Evolutionary conservation across 2,113 vertebrate genomes (phyloP).

Genomic region (Heloderma charlesbogerti): DNA sequence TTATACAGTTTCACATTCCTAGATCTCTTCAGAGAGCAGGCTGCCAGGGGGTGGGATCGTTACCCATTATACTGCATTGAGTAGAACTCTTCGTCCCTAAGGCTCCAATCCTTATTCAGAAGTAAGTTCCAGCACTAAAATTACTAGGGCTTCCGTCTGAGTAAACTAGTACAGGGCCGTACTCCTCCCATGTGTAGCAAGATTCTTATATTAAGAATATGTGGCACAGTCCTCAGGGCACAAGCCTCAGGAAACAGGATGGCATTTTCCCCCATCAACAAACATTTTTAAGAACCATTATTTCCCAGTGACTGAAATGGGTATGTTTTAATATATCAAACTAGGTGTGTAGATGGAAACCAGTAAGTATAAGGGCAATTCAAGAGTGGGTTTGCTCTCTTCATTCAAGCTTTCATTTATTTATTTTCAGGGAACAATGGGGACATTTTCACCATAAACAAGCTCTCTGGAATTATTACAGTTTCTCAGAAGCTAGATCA

Average conservation of each 20-base stretch:
- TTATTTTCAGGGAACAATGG: slow-evolving; percentile 85
- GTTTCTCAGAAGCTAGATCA: slow-evolving; percentile 80
- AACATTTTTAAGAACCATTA: background rate
- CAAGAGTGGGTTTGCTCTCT: background rate
- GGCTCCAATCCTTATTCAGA: background rate
- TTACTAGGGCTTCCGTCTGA: background rate
- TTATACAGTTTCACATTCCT: background rate
- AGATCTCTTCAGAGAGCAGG: background rate
- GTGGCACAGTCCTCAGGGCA: background rate
- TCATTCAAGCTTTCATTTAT: slow-evolving; percentile 61
- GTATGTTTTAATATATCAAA: background rate
- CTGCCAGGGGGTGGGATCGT: background rate
- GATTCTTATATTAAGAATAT: background rate
- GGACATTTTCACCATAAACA: slow-evolving; percentile 85
- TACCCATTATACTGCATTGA: no score
- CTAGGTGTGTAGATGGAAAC: slow-evolving; percentile 20
- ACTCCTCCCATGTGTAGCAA: background rate
- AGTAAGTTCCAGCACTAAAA: background rate
- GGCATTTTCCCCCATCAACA: background rate
- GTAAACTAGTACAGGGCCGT: background rate
- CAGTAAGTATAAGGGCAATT: slow-evolving; percentile 8
- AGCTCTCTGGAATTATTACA: slow-evolving; percentile 84
- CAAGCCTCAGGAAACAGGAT: background rate
- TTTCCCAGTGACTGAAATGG: background rate
- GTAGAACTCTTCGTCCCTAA: background rate